Evolutionary conservation across 2,888 invertebrate species (phyloP), one percentile per base, ranked within the genome.

Genomic region (Diarsia brunnea): DNA sequence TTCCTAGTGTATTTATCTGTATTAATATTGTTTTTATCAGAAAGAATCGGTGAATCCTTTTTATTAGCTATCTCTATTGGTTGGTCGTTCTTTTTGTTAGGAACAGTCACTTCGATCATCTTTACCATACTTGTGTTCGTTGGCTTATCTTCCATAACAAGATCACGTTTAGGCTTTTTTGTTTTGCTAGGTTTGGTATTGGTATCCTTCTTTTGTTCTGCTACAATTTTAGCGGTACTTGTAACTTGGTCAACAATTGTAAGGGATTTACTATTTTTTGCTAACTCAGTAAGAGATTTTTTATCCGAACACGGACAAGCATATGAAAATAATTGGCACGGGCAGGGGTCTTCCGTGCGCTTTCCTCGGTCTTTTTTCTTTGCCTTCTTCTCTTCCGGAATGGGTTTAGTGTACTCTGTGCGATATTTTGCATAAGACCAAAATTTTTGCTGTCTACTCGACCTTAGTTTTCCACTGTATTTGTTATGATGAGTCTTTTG

Each of bases 241-340:
- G 91, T 93, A 45, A 89, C 74, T 88, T 93, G 89, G 80, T 93
- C 89, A 69, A 81, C 76, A 71, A 88, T 86, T 43, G 89, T 89
- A 31, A 89, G 67, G n/a, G 89, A 89, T 77, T 90, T 91, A 60
- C 82, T 91, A n/a, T 86, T 90, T 84, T 89, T 90, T 58, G 90
- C 90, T 69, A 93, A 82, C 78, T 92, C 90, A 16, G 90, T 90
- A 1, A 91, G 85, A 19, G 93, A 93, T 83, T 92, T 92, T 69
- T 91, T 90, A 55, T 90, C 91, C 3, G 90, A 90, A 82, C 95
- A 95, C 58, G 94, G 93, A 80, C 95, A 95, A 21, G 92, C 91
- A 75, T 94, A 95, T 10, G 95, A 94, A 89, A 95, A 95, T 76
- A 95, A 86, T 88, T 95, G 94, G 84, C 95, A 95, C 0, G 95